Conservation (phyloP, 2,888 invertebrate genomes). For the Ennomos erosarius region DNA sequence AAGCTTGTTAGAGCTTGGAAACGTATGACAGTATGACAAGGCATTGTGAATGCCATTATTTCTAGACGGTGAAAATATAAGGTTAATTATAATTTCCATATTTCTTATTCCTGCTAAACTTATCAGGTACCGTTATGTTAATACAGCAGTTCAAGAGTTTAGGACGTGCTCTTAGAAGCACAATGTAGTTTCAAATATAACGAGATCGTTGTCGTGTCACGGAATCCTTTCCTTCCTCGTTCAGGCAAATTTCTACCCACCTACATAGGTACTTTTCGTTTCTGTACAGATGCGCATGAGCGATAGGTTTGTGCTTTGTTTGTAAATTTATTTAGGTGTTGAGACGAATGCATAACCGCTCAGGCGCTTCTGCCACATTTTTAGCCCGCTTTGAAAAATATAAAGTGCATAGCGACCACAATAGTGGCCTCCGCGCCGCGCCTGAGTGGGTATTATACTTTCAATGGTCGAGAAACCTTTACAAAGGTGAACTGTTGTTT, state of each 20-base stretch:
- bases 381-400: too few species aligned
- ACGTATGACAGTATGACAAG: too few species aligned
- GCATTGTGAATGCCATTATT: too few species aligned
- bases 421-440: too few species aligned
- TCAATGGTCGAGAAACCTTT: too few species aligned
- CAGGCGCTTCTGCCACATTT: too few species aligned
- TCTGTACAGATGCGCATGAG: slow-evolving; percentile 32
- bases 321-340: neutral
- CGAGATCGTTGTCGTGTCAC: slow-evolving; percentile 63
- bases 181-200: slow-evolving; percentile 38
- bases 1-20: too few species aligned
- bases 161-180: slow-evolving; percentile 47
- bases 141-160: slow-evolving; percentile 51
- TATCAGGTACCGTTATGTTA: slow-evolving; percentile 41
- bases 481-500: too few species aligned
- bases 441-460: too few species aligned
- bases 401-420: too few species aligned
- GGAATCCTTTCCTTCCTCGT: slow-evolving; percentile 58
- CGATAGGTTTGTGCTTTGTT: slow-evolving; percentile 10
- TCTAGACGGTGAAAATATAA: too few species aligned
- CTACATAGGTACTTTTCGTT: slow-evolving; percentile 47
- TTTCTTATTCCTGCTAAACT: slow-evolving; percentile 40
- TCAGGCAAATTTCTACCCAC: slow-evolving; percentile 45
- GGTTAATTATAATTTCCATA: slow-evolving; percentile 16
- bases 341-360: too few species aligned